Evolutionary conservation across 1,140 invertebrate species (phyloP), one percentile per base, ranked within the genome.

Genomic region (Laupala kohalensis): DNA sequence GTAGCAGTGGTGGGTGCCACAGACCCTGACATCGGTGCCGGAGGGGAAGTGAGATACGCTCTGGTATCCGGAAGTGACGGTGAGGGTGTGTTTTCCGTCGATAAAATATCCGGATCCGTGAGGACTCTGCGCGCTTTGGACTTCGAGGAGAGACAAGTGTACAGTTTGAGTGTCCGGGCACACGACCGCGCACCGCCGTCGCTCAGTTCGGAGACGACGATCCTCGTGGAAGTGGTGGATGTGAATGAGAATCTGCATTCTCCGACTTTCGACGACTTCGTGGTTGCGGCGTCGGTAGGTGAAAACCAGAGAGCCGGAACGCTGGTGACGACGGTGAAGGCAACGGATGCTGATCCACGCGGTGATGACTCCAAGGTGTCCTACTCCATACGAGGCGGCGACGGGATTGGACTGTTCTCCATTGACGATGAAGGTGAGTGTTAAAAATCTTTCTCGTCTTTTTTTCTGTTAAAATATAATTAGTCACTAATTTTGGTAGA

Each of bases 201-300:
- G 3, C 79, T 94, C 62, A 87, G 86, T 25, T 87, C 91, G 0
- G 89, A 93, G 75, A 88, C 89, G 37, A 88, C 88, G 64, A 83
- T 94, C 24, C 86, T 92, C 19, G 87, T 99, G 6, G 92, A 97
- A 79, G 88, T 98, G 25, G 88, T 93, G 64, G 94, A 98, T 82
- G 94, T 98, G 13, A 95, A 97, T 78, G 94, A 97, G 80, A 97
- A 97, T 80, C 80, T 89, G 4, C 86, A 91, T 77, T 82, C 93
- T 26, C 96, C 96, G 0, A 81, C 86, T 62, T 98, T 98, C 79
- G 85, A 86, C 25, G 93, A 94, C 79, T 91, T 91, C 76, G 90
- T 94, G 30, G 82, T 89, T 6, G 82, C 85, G 27, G 88, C 89
- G 30, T 85, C 81, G 74, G 87, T 95, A 68, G 82, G 77, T 73